Evolutionary conservation across 23 tunicate species (phyloP).

Genomic region (Halocynthia roretzi): DNA sequence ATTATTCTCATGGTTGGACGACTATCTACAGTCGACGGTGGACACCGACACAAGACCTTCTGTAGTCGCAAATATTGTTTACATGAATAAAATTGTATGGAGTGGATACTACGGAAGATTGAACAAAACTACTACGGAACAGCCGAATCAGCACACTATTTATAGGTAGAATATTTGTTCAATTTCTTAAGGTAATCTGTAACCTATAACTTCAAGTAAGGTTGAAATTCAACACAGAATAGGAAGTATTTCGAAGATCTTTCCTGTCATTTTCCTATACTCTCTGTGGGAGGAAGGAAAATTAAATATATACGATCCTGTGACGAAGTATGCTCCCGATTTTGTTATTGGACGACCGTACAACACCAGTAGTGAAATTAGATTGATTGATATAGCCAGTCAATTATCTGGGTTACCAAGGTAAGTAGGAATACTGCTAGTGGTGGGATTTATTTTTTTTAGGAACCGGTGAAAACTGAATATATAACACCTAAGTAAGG

Average conservation of each 20-base stretch:
- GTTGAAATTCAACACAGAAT: conserved; percentile 27
- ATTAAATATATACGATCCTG: conserved; percentile 32
- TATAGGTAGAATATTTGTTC: conserved; percentile 23
- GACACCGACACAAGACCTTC: conserved; percentile 34
- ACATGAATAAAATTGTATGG: conserved; percentile 44
- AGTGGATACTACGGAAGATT: conserved; percentile 41
- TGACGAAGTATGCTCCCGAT: conserved; percentile 41
- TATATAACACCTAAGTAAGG: too few species aligned
- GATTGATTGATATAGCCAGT: conserved; percentile 51
- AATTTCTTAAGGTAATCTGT: neutral
- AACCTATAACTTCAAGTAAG: neutral
- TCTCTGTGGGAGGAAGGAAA: conserved; percentile 39
- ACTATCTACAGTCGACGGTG: conserved; percentile 10
- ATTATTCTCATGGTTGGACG: conserved; percentile 14
- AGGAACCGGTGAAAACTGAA: too few species aligned
- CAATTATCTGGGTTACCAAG: conserved; percentile 53
- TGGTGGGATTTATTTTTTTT: too few species aligned
- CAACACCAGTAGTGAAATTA: conserved; percentile 13
- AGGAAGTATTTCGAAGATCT: conserved; percentile 61
- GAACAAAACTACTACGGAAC: conserved; percentile 13
- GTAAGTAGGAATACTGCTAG: neutral
- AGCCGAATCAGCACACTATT: conserved; percentile 38
- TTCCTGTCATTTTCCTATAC: conserved; percentile 37
- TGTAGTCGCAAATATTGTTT: conserved; percentile 44
- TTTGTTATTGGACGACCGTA: conserved; percentile 23